phyloP scores from a whole-genome alignment of 2,888 invertebrate genomes.

The Yponomeuta sedellus region DNA sequence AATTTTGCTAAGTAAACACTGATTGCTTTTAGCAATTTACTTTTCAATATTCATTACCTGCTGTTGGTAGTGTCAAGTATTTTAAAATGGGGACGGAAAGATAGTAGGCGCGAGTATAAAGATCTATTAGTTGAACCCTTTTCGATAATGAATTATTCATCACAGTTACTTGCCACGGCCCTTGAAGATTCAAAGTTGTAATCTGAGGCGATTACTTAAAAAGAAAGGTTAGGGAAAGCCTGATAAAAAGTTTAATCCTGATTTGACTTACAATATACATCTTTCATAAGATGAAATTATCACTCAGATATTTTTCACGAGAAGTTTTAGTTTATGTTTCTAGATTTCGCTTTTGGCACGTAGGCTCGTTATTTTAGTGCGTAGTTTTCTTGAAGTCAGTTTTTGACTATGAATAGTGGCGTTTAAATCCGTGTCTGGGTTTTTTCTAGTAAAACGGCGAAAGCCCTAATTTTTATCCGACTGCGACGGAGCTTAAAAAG shows the following conservation, averaged over 20 bases:
- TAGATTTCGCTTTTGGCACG: too few relatives aligned
- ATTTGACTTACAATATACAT: neutral
- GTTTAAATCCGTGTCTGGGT: too few relatives aligned
- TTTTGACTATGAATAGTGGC: too few relatives aligned
- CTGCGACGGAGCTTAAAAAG: too few relatives aligned
- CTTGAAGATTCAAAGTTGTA: constrained; percentile 7
- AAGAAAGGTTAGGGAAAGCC: neutral
- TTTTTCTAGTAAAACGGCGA: too few relatives aligned
- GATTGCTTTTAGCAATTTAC: neutral
- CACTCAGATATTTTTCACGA: too few relatives aligned
- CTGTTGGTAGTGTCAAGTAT: neutral
- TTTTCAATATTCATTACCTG: neutral
- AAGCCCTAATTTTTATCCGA: too few relatives aligned
- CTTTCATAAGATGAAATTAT: neutral
- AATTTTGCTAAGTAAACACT: too few relatives aligned
- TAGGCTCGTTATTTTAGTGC: too few relatives aligned
- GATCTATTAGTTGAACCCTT: constrained; percentile 8
- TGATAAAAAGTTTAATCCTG: neutral
- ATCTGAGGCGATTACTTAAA: constrained; percentile 8
- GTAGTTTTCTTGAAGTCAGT: too few relatives aligned
- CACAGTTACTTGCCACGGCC: constrained; percentile 2
- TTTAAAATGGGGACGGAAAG: neutral
- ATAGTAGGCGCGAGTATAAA: neutral
- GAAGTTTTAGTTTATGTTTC: too few relatives aligned
- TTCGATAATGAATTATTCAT: constrained; percentile 12